Evolutionary conservation across 2,797 vertebrate genomes (phyloP).

Genomic region (Sebastes glaucus): DNA sequence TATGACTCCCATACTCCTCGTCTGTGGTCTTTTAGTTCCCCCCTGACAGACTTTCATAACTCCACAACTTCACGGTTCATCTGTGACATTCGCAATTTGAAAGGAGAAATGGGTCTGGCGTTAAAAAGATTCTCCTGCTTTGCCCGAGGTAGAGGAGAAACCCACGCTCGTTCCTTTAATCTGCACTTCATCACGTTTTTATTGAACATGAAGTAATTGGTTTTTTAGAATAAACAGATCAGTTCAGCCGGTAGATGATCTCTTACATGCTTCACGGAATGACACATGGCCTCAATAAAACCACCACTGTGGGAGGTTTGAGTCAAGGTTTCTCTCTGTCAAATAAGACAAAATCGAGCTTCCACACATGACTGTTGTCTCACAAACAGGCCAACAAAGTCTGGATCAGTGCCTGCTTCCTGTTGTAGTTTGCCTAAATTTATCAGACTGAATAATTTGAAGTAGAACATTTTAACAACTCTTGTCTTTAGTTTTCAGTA

Average conservation of each 20-base stretch:
- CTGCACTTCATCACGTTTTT: slow-evolving; percentile 40
- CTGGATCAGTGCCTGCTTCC: neutral
- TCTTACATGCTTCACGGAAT: neutral
- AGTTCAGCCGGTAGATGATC: slow-evolving; percentile 5
- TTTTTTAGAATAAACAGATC: slow-evolving; percentile 37
- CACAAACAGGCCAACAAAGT: too few relatives aligned
- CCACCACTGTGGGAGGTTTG: neutral
- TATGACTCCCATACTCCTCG: neutral
- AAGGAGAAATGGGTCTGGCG: neutral
- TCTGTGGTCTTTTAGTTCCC: neutral
- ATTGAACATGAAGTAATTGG: slow-evolving; percentile 36
- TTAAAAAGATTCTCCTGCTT: slow-evolving; percentile 15
- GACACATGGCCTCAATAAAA: slow-evolving; percentile 5
- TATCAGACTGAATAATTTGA: neutral
- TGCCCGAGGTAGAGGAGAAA: slow-evolving; percentile 1
- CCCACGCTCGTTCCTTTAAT: slow-evolving; percentile 37
- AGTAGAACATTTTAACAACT: neutral
- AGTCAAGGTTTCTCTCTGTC: neutral
- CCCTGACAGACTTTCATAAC: slow-evolving; percentile 23
- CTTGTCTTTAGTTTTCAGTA: too few relatives aligned
- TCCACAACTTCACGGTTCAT: slow-evolving; percentile 8
- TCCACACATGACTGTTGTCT: neutral
- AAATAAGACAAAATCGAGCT: neutral
- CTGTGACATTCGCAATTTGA: slow-evolving; percentile 29
- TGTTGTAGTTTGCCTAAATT: neutral